Evolutionary conservation across 2,888 invertebrate species (phyloP), one percentile per base, ranked within the genome.

Genomic region (Ophraella communa): DNA sequence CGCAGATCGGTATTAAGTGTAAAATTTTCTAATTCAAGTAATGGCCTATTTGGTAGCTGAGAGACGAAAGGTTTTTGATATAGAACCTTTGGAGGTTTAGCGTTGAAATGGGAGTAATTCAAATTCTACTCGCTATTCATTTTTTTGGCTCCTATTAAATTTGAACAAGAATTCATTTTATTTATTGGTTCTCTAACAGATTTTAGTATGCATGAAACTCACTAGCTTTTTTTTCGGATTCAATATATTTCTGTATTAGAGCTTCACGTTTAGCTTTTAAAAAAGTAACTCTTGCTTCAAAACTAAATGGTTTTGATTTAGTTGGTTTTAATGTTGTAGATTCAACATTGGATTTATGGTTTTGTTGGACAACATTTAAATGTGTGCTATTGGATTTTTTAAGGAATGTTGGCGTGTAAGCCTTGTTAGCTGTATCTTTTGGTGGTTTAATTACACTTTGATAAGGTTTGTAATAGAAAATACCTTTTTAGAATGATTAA

Each of bases 161-260:
- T 62, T n/a, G 47, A 21, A 8, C 8, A 1, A 14, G 54, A 54
- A 18, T 21, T 10, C 0, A 10, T 5, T 4, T 44, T 56, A 14
- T 27, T 58, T 8, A 35, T 35, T 11, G 21, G 17, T 8, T 57
- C 57, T n/a, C 61, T 11, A 11, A 67, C 39, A 11, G 61, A n/a
- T 65, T 77, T 78, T 0, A 91, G 91, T 11, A 88, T 0, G 92
- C 92, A 79, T 89, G 90, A 74, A 93, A 93, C 69, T 87, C 86
- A 1, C 86, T 81, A 0, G 86, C 84, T 77, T 88, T 86, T 71
- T 85, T 88, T 65, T 85, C 83, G 65, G 88, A 86, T 67, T 89
- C 87, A 18, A 87, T 18, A 21, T 77, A 75, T 67, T 85, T 84
- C 68, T 86, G 85, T 7, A 91, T 86, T 71, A 84, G 84, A 72